phyloP scores from a whole-genome alignment of 2,113 vertebrate genomes.

The Pleuronectes platessa region DNA sequence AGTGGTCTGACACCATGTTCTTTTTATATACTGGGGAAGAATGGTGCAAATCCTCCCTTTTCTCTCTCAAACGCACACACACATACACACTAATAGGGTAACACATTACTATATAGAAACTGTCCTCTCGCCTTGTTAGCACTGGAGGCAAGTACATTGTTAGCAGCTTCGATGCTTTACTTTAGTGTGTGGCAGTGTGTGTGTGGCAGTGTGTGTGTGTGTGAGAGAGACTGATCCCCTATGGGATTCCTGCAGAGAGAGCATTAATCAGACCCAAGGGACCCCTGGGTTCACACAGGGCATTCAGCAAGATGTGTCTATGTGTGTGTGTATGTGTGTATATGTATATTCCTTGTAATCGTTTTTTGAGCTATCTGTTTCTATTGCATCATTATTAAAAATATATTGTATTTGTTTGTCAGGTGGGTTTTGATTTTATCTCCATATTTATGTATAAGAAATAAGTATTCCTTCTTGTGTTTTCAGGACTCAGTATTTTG shows the following conservation, averaged over 20 bases:
- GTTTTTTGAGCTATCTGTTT: too few species aligned
- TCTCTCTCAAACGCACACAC: background rate
- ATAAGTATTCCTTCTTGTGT: too few species aligned
- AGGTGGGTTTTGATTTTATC: too few species aligned
- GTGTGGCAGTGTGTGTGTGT: constrained; percentile 18
- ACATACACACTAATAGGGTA: constrained; percentile 27
- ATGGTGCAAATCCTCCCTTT: background rate
- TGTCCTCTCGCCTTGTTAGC: constrained; percentile 32
- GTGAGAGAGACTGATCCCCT: constrained; percentile 52
- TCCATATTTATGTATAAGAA: too few species aligned
- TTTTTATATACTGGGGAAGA: too few species aligned
- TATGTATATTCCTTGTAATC: too few species aligned
- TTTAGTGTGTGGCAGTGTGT: constrained; percentile 11
- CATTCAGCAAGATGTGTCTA: constrained; percentile 19
- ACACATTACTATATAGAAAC: constrained; percentile 27
- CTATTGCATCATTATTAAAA: too few species aligned
- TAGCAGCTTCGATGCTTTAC: constrained; percentile 44
- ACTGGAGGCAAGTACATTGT: constrained; percentile 39
- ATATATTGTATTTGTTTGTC: too few species aligned
- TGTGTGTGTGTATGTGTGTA: constrained; percentile 1
- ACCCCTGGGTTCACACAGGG: constrained; percentile 43
- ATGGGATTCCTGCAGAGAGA: constrained; percentile 62
- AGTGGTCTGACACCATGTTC: too few species aligned
- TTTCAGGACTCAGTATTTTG: too few species aligned
- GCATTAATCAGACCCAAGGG: constrained; percentile 72